Conservation (phyloP, 2,113 vertebrate species). For the Lasiurus cinereus region DNA sequence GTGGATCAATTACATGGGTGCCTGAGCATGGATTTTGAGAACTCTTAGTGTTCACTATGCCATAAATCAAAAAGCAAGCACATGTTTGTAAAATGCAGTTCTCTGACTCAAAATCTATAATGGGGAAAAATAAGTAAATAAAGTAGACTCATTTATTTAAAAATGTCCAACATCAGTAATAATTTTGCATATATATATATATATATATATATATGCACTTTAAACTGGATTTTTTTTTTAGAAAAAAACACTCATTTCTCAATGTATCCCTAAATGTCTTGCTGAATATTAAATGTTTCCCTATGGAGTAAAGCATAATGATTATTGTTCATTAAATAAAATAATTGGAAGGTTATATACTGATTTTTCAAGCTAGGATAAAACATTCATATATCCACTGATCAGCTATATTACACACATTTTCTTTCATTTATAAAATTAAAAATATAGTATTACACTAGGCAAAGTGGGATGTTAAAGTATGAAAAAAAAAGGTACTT, state of each 20-base stretch:
- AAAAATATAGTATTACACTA: neutral
- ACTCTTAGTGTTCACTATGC: neutral
- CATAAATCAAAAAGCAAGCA: conserved; percentile 59
- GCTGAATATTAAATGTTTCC: neutral
- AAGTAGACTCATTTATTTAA: neutral
- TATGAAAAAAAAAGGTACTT: neutral
- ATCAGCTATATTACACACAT: neutral
- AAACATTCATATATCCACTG: neutral
- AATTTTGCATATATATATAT: neutral
- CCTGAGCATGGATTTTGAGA: neutral
- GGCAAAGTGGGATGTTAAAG: neutral
- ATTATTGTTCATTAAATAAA: neutral
- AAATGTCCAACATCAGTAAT: neutral
- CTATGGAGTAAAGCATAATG: neutral
- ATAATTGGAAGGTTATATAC: neutral
- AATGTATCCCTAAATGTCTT: neutral
- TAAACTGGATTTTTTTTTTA: neutral
- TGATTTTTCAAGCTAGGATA: neutral
- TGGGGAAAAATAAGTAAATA: neutral
- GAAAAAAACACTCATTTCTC: neutral
- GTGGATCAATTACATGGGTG: neutral
- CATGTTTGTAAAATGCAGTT: neutral
- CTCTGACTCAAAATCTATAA: neutral
- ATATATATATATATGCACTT: neutral
- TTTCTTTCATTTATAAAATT: conserved; percentile 1